These are phyloP conservation scores for Toxonevra muliebris DNA, from an alignment of 2,888 invertebrate species.

Conservation along the genomic window DNA sequence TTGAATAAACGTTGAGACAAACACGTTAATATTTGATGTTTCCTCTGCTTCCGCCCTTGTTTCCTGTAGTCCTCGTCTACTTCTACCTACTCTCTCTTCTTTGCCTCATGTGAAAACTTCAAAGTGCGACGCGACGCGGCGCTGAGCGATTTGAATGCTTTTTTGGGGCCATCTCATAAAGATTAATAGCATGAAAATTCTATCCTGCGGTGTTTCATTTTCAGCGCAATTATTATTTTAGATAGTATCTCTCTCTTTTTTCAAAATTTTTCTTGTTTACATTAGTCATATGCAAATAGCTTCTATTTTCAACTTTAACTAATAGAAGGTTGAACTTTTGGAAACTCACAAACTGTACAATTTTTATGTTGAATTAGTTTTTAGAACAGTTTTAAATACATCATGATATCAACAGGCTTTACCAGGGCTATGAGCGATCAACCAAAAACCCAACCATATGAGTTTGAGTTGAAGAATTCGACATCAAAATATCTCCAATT, in stretches of 20 bases:
- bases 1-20: slow-evolving; percentile 22
- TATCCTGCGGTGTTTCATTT: slow-evolving; percentile 25
- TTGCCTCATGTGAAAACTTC: slow-evolving; percentile 2
- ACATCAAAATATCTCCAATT: too few species aligned
- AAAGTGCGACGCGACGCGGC: slow-evolving; percentile 6
- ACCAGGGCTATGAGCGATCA: too few species aligned
- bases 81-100: not conserved
- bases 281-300: slow-evolving; percentile 25
- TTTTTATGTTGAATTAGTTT: not conserved
- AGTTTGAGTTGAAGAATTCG: too few species aligned
- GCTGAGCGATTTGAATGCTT: not conserved
- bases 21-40: slow-evolving; percentile 20
- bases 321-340: not conserved
- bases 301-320: not conserved
- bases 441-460: too few species aligned
- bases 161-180: slow-evolving; percentile 4
- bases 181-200: slow-evolving; percentile 22
- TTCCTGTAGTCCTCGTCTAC: not conserved
- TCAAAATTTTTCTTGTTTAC: not conserved
- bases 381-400: not conserved
- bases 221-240: slow-evolving; percentile 21
- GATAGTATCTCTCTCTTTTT: slow-evolving; percentile 9
- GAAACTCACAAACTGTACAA: too few species aligned
- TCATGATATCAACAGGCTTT: too few species aligned
- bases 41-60: not conserved